Conservation (phyloP, 2,888 invertebrate species). For the Pherbina coryleti region DNA sequence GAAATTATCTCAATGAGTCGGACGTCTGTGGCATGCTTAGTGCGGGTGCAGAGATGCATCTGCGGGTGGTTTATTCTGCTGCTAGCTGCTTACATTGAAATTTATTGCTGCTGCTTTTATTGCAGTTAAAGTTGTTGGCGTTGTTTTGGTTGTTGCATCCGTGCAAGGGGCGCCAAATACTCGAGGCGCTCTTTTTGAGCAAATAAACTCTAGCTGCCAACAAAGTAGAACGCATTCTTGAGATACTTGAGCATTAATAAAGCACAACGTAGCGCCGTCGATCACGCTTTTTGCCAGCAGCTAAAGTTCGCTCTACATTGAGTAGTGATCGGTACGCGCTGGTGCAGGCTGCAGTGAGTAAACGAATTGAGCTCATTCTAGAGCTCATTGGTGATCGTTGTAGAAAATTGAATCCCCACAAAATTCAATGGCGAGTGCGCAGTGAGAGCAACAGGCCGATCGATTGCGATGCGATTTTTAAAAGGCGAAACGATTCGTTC, state of each 20-base stretch:
- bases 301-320: slow-evolving; percentile 30
- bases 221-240: slow-evolving; percentile 13
- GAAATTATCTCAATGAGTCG: background rate
- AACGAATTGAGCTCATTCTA: background rate
- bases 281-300: slow-evolving; percentile 24
- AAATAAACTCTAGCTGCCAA: background rate
- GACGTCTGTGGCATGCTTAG: background rate
- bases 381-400: slow-evolving; percentile 4
- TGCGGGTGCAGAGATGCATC: background rate
- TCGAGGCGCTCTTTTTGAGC: slow-evolving; percentile 1
- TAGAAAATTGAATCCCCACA: background rate
- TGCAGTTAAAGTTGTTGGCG: background rate
- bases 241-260: background rate
- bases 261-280: slow-evolving; percentile 9
- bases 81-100: slow-evolving; percentile 6
- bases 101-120: slow-evolving; percentile 16
- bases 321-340: background rate
- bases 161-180: background rate
- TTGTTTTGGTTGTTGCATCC: background rate
- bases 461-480: slow-evolving; percentile 48
- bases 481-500: slow-evolving; percentile 60
- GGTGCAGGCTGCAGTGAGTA: background rate
- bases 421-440: background rate
- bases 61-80: background rate
- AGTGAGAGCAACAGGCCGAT: background rate